phyloP scores from a whole-genome alignment of 2,888 invertebrate genomes.

The Hybos culiciformis region DNA sequence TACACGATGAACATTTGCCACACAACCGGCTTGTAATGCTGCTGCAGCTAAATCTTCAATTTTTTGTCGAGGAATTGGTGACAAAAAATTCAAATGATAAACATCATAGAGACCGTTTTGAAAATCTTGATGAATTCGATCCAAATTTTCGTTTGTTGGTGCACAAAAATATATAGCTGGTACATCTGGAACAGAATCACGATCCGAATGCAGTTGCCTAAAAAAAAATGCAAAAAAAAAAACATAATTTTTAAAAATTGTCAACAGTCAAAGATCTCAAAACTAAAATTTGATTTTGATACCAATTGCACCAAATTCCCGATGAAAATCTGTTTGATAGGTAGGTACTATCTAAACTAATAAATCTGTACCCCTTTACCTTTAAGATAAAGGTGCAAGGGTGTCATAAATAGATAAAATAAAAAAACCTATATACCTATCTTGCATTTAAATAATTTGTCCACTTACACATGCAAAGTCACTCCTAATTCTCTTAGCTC shows the following conservation, averaged over 20 bases:
- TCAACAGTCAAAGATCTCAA: not conserved
- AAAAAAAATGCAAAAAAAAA: conserved; percentile 15
- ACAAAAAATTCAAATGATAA: conserved; percentile 93
- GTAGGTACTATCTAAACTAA: too few species aligned
- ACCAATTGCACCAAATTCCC: too few species aligned
- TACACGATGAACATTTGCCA: conserved; percentile 86
- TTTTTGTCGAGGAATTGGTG: conserved; percentile 83
- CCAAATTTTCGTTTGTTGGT: conserved; percentile 91
- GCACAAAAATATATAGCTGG: conserved; percentile 97
- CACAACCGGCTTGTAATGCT: conserved; percentile 78
- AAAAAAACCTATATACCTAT: not conserved
- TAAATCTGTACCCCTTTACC: too few species aligned
- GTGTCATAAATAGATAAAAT: not conserved
- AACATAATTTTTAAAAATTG: not conserved
- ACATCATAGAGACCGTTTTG: conserved; percentile 82
- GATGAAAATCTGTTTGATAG: too few species aligned
- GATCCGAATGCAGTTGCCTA: conserved; percentile 75
- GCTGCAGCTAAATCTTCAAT: conserved; percentile 91
- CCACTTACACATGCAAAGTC: conserved; percentile 86
- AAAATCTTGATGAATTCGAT: conserved; percentile 80
- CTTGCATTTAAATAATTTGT: not conserved
- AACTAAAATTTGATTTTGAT: not conserved
- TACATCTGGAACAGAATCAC: conserved; percentile 93
- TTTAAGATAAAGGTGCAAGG: too few species aligned
- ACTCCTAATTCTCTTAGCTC: conserved; percentile 92